These are phyloP conservation scores for Zeugodacus cucurbitae DNA, from an alignment of 1,140 invertebrate genomes.

Conservation along the genomic window DNA sequence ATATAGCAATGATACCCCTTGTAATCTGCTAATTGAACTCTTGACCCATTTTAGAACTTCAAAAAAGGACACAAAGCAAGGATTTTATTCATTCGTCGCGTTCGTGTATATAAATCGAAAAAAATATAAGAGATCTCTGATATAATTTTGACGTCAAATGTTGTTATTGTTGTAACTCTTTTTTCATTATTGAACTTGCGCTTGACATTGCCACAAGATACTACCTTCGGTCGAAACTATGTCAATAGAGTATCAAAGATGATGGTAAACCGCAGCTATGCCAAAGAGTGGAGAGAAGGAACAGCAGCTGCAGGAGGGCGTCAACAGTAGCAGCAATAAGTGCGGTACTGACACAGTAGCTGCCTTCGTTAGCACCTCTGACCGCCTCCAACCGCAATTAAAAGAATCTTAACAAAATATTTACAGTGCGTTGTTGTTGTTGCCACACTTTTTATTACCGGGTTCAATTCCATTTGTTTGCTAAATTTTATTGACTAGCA, in stretches of 20 bases:
- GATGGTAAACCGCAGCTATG: background rate
- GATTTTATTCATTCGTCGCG: too few species aligned
- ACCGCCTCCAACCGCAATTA: background rate
- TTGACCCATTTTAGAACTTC: too few species aligned
- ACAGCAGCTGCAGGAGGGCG: background rate
- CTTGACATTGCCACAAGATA: conserved; percentile 35
- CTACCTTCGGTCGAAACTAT: conserved; percentile 14
- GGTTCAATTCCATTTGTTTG: background rate
- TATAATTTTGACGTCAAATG: background rate
- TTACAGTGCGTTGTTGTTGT: background rate
- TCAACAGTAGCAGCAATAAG: background rate
- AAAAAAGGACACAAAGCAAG: too few species aligned
- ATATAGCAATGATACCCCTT: too few species aligned
- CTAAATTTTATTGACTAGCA: background rate
- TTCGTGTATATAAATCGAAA: too few species aligned
- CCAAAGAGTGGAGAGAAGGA: background rate
- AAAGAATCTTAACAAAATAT: background rate
- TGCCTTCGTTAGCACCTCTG: background rate
- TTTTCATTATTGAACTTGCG: conserved; percentile 20
- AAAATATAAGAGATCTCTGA: background rate
- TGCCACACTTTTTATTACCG: background rate
- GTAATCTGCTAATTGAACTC: too few species aligned
- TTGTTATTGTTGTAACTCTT: background rate
- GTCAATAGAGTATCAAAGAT: background rate
- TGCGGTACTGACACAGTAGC: background rate